phyloP scores from a whole-genome alignment of 2,888 invertebrate genomes.

The Coecobrya sp. region DNA sequence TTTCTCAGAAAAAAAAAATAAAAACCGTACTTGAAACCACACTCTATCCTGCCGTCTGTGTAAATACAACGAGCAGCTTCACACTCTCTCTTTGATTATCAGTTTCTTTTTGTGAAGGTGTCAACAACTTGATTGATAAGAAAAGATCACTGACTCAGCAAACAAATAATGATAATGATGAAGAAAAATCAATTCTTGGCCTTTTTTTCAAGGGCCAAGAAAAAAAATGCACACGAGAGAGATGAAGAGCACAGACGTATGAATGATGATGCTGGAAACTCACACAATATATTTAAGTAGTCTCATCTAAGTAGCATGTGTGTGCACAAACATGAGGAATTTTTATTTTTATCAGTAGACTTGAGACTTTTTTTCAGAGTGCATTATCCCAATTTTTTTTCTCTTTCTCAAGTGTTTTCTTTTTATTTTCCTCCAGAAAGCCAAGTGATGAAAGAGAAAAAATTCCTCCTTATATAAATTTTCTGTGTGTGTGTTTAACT shows the following conservation, averaged over 20 bases:
- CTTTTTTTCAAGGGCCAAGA: background rate
- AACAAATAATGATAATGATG: background rate
- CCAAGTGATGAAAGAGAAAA: constrained; percentile 23
- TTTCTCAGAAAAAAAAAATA: background rate
- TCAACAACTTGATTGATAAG: constrained; percentile 7
- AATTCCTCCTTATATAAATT: constrained; percentile 27
- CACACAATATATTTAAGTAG: background rate
- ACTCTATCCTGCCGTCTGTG: too few relatives aligned
- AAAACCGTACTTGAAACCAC: too few relatives aligned
- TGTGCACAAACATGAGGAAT: background rate
- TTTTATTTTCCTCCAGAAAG: background rate
- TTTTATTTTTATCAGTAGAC: constrained; percentile 22
- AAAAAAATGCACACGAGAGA: too few relatives aligned
- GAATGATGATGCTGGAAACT: too few relatives aligned
- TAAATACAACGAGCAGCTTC: background rate
- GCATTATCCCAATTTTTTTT: background rate
- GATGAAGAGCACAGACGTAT: too few relatives aligned
- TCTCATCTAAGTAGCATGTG: background rate
- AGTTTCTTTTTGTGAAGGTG: background rate
- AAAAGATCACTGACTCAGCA: background rate
- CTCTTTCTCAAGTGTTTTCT: constrained; percentile 19
- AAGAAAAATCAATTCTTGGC: background rate
- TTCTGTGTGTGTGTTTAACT: background rate
- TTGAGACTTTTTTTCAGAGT: constrained; percentile 30
- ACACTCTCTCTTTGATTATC: background rate